Base-by-base conservation (phyloP, 2,113 vertebrate species). In the Syngnathus floridae region DNA sequence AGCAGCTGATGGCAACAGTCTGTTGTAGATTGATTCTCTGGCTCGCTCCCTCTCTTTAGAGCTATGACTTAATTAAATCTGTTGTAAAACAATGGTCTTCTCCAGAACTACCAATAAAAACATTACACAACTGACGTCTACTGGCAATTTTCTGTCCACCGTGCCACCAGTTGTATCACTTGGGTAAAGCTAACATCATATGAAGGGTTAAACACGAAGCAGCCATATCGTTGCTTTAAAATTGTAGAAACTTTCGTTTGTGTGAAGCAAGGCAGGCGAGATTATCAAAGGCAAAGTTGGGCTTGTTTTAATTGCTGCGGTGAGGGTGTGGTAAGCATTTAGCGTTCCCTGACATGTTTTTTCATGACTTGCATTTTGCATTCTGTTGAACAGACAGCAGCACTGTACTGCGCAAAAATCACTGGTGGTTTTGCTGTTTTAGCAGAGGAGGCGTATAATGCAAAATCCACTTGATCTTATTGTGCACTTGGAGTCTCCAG, bases 71-170 rank as follows among this genome's bases (percentile, higher is more conserved):
- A 31, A 76, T 86, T 79, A 80, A 82, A 84, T 87, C 84, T 88
- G 84, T 86, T 87, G 85, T 87, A 80, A 84, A 86, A 88, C 75
- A 80, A 75, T 85, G 84, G 79, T 84, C 83, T 84, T 85, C 78
- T 88, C 75, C 84, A 81, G 74, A 87, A 88, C 81, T 84, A 77
- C 79, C 72, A 88, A 87, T 87, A 88, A 88, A 88, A 88, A 86
- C 70, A 70, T 85, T 62, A 83, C 78, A 84, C 73, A 84, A 86
- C 71, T 72, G 65, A 72, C 59, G 26, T 69, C 26, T 36, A 72
- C 54, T 72, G 61, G 63, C 21, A 40, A 49, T 56, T 81, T 40
- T 62, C 78, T 84, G 21, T n/a, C 48, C 48, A 51, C 48, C 3
- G 48, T 49, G 43, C 16, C 17, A 14, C 14, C 13, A 17, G 4